A percentile compares a stretch with the other conserved stretches of the same genome.
Conservation (phyloP, 2,888 invertebrate genomes). For the Cantharis lateralis region DNA sequence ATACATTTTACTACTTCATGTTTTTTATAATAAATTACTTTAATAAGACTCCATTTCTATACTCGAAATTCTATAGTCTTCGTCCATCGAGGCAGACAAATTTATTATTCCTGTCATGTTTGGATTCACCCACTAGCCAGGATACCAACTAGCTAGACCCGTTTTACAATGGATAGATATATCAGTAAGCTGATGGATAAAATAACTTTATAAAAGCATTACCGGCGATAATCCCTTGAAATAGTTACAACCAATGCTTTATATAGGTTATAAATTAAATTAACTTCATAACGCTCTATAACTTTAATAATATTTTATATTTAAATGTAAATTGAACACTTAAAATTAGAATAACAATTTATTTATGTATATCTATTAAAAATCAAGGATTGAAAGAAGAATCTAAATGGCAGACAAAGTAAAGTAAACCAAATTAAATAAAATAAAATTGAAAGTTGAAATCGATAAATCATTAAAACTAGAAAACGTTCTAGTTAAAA, state of each 20-base stretch:
- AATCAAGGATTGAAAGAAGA: no score
- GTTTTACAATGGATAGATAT: slow-evolving; percentile 19
- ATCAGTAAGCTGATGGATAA: slow-evolving; percentile 16
- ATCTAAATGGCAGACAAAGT: no score
- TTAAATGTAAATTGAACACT: no score
- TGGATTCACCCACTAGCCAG: slow-evolving; percentile 16
- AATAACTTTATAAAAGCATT: slow-evolving; percentile 32
- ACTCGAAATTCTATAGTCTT: background rate
- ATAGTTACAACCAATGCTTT: slow-evolving; percentile 21
- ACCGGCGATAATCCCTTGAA: slow-evolving; percentile 27
- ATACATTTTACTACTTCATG: background rate
- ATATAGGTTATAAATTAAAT: background rate
- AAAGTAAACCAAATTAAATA: no score
- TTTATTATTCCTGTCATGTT: slow-evolving; percentile 22
- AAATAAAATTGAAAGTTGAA: no score
- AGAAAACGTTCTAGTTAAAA: no score
- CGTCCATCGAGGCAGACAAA: slow-evolving; percentile 5
- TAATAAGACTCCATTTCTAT: background rate
- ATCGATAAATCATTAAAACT: no score
- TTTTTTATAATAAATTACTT: background rate
- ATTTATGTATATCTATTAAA: no score
- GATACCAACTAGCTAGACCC: slow-evolving; percentile 5
- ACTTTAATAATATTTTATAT: background rate
- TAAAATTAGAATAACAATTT: no score
- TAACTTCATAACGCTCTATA: background rate